Percentiles rank a stretch among this genome's conserved stretches.
Conservation (phyloP, 2,113 vertebrate species). For the Mustela nigripes region DNA sequence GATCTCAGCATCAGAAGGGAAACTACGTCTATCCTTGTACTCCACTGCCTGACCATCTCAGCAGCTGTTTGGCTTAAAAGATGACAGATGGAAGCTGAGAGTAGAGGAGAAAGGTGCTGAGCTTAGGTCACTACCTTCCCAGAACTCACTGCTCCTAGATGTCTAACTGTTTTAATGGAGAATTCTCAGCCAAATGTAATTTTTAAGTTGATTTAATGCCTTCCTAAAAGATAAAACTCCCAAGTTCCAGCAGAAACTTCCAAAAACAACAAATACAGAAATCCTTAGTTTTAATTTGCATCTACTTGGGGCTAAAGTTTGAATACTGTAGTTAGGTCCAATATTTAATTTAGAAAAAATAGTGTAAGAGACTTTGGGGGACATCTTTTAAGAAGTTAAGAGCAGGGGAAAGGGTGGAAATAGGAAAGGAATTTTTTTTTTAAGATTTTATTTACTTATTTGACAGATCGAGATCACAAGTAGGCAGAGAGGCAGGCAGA, state of each 20-base stretch:
- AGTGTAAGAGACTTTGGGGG: not conserved
- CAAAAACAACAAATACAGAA: not conserved
- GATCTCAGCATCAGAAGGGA: not conserved
- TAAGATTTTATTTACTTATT: too few relatives aligned
- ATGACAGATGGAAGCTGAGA: not conserved
- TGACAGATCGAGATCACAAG: too few relatives aligned
- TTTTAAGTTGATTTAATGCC: not conserved
- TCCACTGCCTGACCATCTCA: not conserved
- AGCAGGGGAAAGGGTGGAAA: not conserved
- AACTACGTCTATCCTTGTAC: not conserved
- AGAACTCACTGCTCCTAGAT: not conserved
- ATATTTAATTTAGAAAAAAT: slow-evolving; percentile 27
- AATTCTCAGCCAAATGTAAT: not conserved
- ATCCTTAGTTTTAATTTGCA: not conserved
- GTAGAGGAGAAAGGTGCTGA: not conserved
- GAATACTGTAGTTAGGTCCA: not conserved
- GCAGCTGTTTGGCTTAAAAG: not conserved
- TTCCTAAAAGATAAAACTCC: slow-evolving; percentile 20
- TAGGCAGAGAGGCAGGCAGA: too few relatives aligned
- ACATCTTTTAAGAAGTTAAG: not conserved
- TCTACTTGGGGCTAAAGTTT: not conserved
- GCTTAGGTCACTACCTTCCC: not conserved
- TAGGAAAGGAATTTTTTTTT: not conserved
- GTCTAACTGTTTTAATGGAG: not conserved
- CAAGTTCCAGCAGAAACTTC: not conserved